Evolutionary conservation across 37 sponge, comb jelly and placozoan genomes (phyloP).

Genomic region (Beroe forskalii): DNA sequence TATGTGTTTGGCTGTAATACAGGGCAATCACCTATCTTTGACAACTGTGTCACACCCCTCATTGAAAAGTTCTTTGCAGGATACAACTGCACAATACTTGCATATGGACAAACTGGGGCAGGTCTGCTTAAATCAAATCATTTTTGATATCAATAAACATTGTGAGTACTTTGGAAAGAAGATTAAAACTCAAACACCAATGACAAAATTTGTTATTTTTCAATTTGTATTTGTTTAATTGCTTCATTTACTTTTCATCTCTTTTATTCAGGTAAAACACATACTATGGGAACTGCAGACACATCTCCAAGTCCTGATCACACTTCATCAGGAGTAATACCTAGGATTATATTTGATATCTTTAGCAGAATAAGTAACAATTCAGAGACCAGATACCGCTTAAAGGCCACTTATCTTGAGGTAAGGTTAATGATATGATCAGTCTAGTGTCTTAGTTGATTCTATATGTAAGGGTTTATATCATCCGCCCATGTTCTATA

Average conservation of each 20-base stretch:
- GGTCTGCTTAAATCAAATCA: conserved; percentile 1
- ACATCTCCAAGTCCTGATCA: conserved; percentile 1
- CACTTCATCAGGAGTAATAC: conserved; percentile 28
- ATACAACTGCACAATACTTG: conserved; percentile 52
- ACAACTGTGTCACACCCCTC: conserved; percentile 39
- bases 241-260: neutral
- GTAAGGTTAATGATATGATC: neutral
- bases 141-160: no score
- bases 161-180: neutral
- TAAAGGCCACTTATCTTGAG: conserved; percentile 59
- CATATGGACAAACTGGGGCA: conserved; percentile 60
- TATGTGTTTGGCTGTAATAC: conserved; percentile 48
- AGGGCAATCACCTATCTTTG: conserved; percentile 55
- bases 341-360: conserved; percentile 33
- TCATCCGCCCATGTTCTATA: no score
- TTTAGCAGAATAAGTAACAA: conserved; percentile 28
- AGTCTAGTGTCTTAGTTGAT: no score
- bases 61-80: conserved; percentile 60
- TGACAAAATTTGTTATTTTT: no score
- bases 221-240: neutral
- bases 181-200: no score
- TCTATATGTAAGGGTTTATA: no score
- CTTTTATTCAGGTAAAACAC: conserved; percentile 40
- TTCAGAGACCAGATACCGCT: neutral
- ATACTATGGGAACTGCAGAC: conserved; percentile 63